These are phyloP conservation scores for Amphipyra tragopoginis DNA, from an alignment of 2,888 invertebrate genomes.

Conservation along the genomic window DNA sequence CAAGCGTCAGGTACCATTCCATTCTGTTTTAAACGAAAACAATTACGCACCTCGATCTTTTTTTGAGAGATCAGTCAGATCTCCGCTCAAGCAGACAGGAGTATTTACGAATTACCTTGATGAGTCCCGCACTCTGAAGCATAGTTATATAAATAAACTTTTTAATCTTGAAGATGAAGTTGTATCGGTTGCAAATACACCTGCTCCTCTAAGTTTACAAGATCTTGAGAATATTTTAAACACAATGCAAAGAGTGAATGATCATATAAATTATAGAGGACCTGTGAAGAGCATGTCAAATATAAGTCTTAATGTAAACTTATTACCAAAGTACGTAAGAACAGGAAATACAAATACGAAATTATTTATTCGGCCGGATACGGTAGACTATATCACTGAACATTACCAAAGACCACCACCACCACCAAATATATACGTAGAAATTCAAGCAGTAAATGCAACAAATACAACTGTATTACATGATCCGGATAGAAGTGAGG, in stretches of 20 bases:
- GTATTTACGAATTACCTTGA: slow-evolving; percentile 43
- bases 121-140: slow-evolving; percentile 61
- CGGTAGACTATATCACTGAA: slow-evolving; percentile 10
- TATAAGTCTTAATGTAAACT: slow-evolving; percentile 72
- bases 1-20: slow-evolving; percentile 21
- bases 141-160: slow-evolving; percentile 73
- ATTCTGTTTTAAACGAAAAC: slow-evolving; percentile 70
- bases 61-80: slow-evolving; percentile 83
- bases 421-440: slow-evolving; percentile 1
- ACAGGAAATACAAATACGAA: slow-evolving; percentile 14
- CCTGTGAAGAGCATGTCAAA: slow-evolving; percentile 29
- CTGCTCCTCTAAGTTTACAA: slow-evolving; percentile 68
- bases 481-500: slow-evolving; percentile 8
- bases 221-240: slow-evolving; percentile 82
- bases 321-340: slow-evolving; percentile 61
- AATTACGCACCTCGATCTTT: slow-evolving; percentile 72
- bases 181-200: slow-evolving; percentile 69
- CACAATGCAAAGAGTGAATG: slow-evolving; percentile 63
- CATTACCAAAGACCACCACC: not conserved
- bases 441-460: slow-evolving; percentile 9
- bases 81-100: slow-evolving; percentile 65
- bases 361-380: slow-evolving; percentile 9
- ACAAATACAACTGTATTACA: slow-evolving; percentile 21
- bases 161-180: slow-evolving; percentile 80
- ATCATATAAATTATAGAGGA: slow-evolving; percentile 39